These are phyloP conservation scores for Adelognathus sp. DNA, from an alignment of 2,888 invertebrate species.

Conservation along the genomic window DNA sequence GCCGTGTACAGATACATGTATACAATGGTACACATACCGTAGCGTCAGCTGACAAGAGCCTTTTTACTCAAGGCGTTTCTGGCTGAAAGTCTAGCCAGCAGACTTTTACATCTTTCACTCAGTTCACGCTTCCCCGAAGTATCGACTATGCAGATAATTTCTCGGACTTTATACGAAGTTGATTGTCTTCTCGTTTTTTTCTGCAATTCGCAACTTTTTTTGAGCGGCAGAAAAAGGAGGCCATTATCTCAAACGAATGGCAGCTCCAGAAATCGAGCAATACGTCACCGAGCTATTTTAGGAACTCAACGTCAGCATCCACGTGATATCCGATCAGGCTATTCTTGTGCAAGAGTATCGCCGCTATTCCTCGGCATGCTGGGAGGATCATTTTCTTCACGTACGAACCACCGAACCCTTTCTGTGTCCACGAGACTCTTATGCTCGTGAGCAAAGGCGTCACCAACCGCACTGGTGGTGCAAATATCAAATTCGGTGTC, in stretches of 20 bases:
- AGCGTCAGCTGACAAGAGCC: constrained; percentile 1
- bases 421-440: constrained; percentile 86
- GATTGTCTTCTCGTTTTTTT: neutral
- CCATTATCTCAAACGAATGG: constrained; percentile 96
- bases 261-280: constrained; percentile 89
- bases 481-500: constrained; percentile 91
- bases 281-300: constrained; percentile 87
- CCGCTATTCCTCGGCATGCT: constrained; percentile 85
- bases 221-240: constrained; percentile 85
- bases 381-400: constrained; percentile 93
- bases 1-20: constrained; percentile 30
- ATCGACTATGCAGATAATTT: neutral
- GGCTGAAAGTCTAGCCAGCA: constrained; percentile 44
- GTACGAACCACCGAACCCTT: constrained; percentile 86
- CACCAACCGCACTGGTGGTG: constrained; percentile 93
- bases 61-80: constrained; percentile 29
- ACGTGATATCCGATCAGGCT: constrained; percentile 84
- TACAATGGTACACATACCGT: constrained; percentile 26
- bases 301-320: constrained; percentile 84
- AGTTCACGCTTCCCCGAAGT: neutral
- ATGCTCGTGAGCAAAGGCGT: constrained; percentile 97
- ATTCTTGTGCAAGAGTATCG: constrained; percentile 89
- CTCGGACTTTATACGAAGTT: neutral
- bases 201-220: constrained; percentile 1
- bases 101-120: neutral